These are phyloP conservation scores for Resseliella maxima DNA, from an alignment of 2,888 invertebrate species.

Conservation along the genomic window DNA sequence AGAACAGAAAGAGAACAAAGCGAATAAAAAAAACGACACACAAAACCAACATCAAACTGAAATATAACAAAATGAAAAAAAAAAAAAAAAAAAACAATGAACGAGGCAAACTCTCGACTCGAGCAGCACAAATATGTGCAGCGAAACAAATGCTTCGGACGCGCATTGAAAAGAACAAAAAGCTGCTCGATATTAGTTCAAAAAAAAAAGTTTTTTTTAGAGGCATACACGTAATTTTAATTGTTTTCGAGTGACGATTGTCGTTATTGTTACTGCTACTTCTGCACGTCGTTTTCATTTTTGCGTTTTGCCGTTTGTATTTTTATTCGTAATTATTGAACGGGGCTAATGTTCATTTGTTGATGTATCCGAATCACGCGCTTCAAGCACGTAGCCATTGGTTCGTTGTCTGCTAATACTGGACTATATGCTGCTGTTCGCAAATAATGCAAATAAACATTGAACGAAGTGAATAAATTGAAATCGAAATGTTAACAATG, in stretches of 20 bases:
- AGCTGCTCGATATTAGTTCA: neutral
- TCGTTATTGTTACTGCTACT: conserved; percentile 16
- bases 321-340: conserved; percentile 28
- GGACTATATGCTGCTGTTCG: neutral
- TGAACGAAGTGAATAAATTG: neutral
- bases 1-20: neutral
- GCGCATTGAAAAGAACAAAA: conserved; percentile 13
- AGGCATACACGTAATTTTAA: conserved; percentile 27
- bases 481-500: neutral
- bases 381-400: neutral
- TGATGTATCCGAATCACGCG: conserved; percentile 10
- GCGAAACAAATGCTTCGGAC: neutral
- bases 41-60: neutral
- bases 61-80: neutral
- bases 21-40: too few species aligned
- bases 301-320: neutral
- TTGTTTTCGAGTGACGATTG: conserved; percentile 33
- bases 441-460: neutral
- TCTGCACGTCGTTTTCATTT: conserved; percentile 28
- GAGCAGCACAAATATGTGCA: neutral
- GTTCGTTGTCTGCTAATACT: neutral
- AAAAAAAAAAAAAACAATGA: neutral
- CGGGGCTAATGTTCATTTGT: conserved; percentile 40
- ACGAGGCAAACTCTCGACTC: neutral
- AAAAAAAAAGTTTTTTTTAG: conserved; percentile 6